phyloP scores from a whole-genome alignment of 2,797 vertebrate species.

The Lepus oiostolus region DNA sequence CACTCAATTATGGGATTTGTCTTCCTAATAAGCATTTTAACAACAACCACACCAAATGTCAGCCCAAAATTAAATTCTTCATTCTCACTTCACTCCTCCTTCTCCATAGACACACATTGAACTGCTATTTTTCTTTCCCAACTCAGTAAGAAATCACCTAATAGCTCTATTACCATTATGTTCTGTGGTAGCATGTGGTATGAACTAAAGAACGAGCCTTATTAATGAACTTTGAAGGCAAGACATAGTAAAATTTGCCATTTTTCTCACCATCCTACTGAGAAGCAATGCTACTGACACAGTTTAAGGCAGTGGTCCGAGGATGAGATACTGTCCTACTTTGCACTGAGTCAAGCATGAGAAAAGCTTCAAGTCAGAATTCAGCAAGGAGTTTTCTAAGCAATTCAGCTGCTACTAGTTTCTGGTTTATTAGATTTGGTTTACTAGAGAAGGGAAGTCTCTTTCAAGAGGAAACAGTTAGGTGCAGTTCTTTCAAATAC shows the following conservation, averaged over 20 bases:
- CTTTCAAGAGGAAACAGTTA: background rate
- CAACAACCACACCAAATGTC: no score
- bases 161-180: background rate
- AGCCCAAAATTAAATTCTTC: background rate
- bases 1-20: no score
- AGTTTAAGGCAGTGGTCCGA: background rate
- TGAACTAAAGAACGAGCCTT: background rate
- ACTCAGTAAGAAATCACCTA: background rate
- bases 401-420: background rate
- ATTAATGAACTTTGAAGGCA: background rate
- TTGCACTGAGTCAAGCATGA: background rate
- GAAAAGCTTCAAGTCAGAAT: background rate
- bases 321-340: background rate
- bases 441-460: background rate
- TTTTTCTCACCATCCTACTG: background rate
- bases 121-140: background rate
- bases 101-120: background rate
- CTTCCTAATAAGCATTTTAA: no score
- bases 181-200: background rate
- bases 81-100: background rate
- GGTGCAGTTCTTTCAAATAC: background rate
- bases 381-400: background rate
- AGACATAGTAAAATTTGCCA: background rate
- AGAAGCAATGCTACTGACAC: background rate
- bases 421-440: background rate